Conservation (phyloP, 2,797 vertebrate genomes). For the Rachycentron canadum region DNA sequence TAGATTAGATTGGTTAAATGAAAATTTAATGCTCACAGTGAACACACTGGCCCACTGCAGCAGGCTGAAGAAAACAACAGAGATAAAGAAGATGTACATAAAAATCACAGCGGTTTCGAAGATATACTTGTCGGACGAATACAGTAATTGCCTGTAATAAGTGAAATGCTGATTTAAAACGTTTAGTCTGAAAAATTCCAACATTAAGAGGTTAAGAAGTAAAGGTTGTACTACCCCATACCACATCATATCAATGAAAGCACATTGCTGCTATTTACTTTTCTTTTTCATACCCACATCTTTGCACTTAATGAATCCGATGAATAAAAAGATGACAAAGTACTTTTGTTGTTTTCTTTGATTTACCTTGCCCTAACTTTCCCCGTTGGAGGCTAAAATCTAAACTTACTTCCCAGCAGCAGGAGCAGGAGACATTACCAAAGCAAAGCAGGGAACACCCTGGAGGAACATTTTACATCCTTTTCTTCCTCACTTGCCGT, state of each 20-base stretch:
- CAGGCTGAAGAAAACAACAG: neutral
- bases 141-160: neutral
- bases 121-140: neutral
- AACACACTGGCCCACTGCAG: neutral
- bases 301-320: neutral
- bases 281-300: neutral
- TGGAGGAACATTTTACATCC: constrained; percentile 58
- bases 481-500: constrained; percentile 42
- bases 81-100: neutral
- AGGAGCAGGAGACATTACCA: constrained; percentile 63
- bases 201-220: neutral
- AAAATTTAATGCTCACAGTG: neutral
- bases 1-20: neutral
- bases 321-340: neutral
- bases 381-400: constrained; percentile 43
- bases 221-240: neutral
- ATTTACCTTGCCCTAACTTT: constrained; percentile 24
- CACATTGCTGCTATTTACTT: neutral
- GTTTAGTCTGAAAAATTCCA: neutral
- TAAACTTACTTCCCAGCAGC: constrained; percentile 49
- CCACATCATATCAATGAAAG: neutral
- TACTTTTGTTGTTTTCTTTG: constrained; percentile 7
- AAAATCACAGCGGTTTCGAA: neutral
- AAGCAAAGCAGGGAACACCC: constrained; percentile 67
- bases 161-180: neutral